phyloP scores from a whole-genome alignment of 2,113 vertebrate genomes.

The Perccottus glenii region DNA sequence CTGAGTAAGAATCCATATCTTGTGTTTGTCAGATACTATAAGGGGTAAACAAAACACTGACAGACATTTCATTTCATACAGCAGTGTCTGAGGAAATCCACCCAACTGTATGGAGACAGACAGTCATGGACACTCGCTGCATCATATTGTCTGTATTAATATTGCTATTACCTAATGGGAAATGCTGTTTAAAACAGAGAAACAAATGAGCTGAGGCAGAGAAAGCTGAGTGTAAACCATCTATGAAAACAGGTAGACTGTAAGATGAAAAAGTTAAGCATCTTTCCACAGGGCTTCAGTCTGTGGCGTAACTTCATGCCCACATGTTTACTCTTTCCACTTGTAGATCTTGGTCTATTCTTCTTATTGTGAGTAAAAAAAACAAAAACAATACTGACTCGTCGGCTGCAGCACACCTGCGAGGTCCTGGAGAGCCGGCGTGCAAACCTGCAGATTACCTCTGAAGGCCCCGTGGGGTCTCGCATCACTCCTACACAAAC shows the following conservation, averaged over 20 bases:
- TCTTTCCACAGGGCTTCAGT: conserved; percentile 22
- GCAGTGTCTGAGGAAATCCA: conserved; percentile 41
- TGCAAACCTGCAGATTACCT: conserved; percentile 65
- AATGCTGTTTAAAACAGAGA: conserved; percentile 41
- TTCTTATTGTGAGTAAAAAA: conserved; percentile 21
- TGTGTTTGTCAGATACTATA: conserved; percentile 24
- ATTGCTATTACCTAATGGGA: conserved; percentile 54
- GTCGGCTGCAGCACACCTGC: conserved; percentile 46
- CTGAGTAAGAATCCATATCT: conserved; percentile 6
- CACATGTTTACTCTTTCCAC: conserved; percentile 11
- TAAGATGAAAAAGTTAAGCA: conserved; percentile 19
- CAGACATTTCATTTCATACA: conserved; percentile 26
- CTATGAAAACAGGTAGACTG: conserved; percentile 41
- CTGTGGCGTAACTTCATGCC: conserved; percentile 2
- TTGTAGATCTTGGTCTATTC: conserved; percentile 8
- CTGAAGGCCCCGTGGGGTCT: too few species aligned
- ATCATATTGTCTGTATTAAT: conserved; percentile 1
- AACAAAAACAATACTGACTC: conserved; percentile 35
- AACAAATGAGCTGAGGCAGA: background rate
- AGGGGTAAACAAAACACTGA: conserved; percentile 42
- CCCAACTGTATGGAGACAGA: conserved; percentile 37
- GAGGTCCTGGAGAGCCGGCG: conserved; percentile 52
- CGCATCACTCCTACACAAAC: conserved; percentile 61
- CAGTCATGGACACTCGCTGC: conserved; percentile 42
- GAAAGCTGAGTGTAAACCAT: conserved; percentile 1